Evolutionary conservation across 2,888 invertebrate species (phyloP).

Genomic region (Apotomis turbidana): DNA sequence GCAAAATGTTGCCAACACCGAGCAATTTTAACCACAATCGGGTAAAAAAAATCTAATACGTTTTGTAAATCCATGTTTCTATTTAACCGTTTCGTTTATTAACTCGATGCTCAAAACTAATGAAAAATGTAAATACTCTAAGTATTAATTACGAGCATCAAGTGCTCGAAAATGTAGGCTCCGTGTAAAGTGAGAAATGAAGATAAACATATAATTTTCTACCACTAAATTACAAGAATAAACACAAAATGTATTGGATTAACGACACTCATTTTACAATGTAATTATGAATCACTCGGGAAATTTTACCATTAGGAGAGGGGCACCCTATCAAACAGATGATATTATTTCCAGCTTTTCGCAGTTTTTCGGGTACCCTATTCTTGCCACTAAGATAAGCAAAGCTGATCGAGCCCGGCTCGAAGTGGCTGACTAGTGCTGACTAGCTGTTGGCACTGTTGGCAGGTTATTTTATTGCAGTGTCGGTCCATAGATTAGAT

Average conservation of each 20-base stretch:
- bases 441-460: too few species aligned
- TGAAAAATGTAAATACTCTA: too few species aligned
- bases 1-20: conserved; percentile 47
- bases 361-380: conserved; percentile 22
- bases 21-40: neutral
- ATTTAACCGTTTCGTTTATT: neutral
- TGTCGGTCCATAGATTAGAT: too few species aligned
- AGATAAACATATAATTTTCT: too few species aligned
- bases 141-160: too few species aligned
- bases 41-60: neutral
- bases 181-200: too few species aligned
- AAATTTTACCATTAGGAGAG: neutral
- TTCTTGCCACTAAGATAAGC: conserved; percentile 13
- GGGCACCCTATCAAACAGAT: conserved; percentile 19
- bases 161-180: too few species aligned
- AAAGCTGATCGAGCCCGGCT: conserved; percentile 1
- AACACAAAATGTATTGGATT: neutral
- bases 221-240: neutral
- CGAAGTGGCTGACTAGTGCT: conserved; percentile 4
- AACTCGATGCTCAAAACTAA: too few species aligned
- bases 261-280: neutral
- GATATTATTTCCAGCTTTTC: conserved; percentile 22
- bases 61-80: neutral
- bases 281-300: neutral
- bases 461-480: conserved; percentile 32